Evolutionary conservation across 1,140 invertebrate species (phyloP).

Genomic region (Lepidotrigona ventralis): DNA sequence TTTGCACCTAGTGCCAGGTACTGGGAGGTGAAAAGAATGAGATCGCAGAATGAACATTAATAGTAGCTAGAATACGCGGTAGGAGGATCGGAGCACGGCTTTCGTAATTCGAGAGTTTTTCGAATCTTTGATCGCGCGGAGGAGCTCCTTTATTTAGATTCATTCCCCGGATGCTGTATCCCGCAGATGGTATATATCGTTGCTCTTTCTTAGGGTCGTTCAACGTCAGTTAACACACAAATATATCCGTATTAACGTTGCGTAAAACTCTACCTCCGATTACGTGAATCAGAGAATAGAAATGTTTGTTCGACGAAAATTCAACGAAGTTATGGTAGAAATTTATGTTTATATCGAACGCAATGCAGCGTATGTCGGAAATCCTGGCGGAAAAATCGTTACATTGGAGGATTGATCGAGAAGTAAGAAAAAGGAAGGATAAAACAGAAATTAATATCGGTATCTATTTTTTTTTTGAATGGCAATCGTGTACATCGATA

Average conservation of each 20-base stretch:
- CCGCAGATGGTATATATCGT: constrained; percentile 23
- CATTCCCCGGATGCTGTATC: constrained; percentile 7
- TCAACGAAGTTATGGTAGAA: not conserved
- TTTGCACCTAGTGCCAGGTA: constrained; percentile 19
- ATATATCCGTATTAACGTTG: not conserved
- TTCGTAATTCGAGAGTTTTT: constrained; percentile 62
- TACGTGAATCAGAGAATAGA: not conserved
- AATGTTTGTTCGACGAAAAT: not conserved
- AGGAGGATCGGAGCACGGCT: not conserved
- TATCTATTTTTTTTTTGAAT: constrained; percentile 29
- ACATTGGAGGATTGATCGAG: constrained; percentile 12
- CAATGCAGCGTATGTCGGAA: not conserved
- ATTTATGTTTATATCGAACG: no score
- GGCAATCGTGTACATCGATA: constrained; percentile 35
- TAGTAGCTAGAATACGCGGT: not conserved
- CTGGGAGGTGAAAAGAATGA: not conserved
- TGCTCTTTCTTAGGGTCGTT: constrained; percentile 21
- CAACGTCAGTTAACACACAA: not conserved
- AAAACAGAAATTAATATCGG: constrained; percentile 44
- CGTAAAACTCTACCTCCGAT: not conserved
- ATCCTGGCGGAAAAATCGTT: constrained; percentile 28
- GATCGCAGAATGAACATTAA: constrained; percentile 15
- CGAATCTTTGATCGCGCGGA: constrained; percentile 44
- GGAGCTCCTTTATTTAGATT: constrained; percentile 43
- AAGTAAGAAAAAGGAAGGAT: not conserved